These are phyloP conservation scores for Sympetrum striolatum DNA, from an alignment of 2,888 invertebrate species.

Conservation along the genomic window DNA sequence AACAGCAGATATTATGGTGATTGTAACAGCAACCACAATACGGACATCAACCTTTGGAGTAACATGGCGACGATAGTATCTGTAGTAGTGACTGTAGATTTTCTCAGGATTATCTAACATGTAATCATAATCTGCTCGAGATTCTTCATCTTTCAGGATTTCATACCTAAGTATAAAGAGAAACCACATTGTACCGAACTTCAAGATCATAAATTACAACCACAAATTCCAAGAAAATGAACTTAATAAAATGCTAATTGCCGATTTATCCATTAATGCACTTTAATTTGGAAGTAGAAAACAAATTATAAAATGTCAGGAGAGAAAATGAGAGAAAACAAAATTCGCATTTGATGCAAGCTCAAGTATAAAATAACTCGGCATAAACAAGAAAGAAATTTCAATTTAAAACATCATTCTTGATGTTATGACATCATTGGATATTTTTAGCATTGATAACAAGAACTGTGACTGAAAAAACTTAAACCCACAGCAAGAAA, in stretches of 20 bases:
- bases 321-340: too few species aligned
- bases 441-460: too few species aligned
- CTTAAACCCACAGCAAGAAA: too few species aligned
- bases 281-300: too few species aligned
- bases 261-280: background rate
- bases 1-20: slow-evolving; percentile 82
- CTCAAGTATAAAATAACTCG: too few species aligned
- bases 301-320: too few species aligned
- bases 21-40: slow-evolving; percentile 82
- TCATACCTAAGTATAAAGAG: slow-evolving; percentile 63
- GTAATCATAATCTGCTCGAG: slow-evolving; percentile 88
- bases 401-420: too few species aligned
- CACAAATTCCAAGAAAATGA: slow-evolving; percentile 51
- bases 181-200: background rate
- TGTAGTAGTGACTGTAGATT: slow-evolving; percentile 89
- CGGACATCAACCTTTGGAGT: slow-evolving; percentile 92
- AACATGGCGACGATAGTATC: slow-evolving; percentile 85
- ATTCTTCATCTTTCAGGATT: slow-evolving; percentile 89
- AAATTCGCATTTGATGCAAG: too few species aligned
- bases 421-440: too few species aligned
- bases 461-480: too few species aligned
- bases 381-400: too few species aligned
- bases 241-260: background rate
- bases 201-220: background rate
- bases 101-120: slow-evolving; percentile 95